A percentile compares a stretch with the other conserved stretches of the same genome.
These are phyloP conservation scores for Luidia sarsii DNA, from an alignment of 53 echinoderm and acorn worm genomes.

Conservation along the genomic window DNA sequence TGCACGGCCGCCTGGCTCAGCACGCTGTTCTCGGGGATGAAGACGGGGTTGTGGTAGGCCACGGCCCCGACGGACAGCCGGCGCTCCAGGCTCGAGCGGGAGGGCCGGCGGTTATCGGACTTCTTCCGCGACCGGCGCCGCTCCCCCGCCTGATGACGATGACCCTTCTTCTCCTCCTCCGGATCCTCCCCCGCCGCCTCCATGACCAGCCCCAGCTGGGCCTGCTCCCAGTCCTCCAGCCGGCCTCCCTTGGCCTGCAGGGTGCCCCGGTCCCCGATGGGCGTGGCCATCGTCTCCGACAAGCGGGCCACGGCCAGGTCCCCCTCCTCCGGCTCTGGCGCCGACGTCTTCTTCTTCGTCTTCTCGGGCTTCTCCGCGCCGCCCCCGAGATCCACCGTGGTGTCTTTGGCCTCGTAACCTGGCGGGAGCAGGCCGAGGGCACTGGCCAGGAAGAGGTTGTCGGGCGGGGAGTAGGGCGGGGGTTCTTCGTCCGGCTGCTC, in stretches of 20 bases:
- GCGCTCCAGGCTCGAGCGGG: neutral
- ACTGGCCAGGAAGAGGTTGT: slow-evolving; percentile 36
- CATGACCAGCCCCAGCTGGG: slow-evolving; percentile 7
- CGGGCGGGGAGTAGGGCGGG: slow-evolving; percentile 37
- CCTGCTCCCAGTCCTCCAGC: slow-evolving; percentile 55
- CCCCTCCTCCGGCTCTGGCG: neutral
- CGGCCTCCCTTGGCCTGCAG: slow-evolving; percentile 50
- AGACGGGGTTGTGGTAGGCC: slow-evolving; percentile 36
- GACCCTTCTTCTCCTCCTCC: neutral
- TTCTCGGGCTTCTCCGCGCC: neutral
- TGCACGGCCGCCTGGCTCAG: slow-evolving; percentile 18
- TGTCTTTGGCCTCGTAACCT: neutral
- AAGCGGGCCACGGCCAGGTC: slow-evolving; percentile 25
- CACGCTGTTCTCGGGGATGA: slow-evolving; percentile 31
- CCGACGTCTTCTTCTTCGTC: slow-evolving; percentile 5
- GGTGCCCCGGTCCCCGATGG: slow-evolving; percentile 25
- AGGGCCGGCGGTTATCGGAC: slow-evolving; percentile 11
- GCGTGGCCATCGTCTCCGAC: slow-evolving; percentile 32
- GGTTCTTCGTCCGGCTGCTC: slow-evolving; percentile 5
- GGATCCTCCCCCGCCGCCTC: neutral
- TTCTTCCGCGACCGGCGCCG: slow-evolving; percentile 27
- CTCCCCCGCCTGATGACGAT: too few species aligned
- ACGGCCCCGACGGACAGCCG: slow-evolving; percentile 52
- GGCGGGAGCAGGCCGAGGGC: slow-evolving; percentile 35
- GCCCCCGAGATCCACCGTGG: too few species aligned